Evolutionary conservation across 2,797 vertebrate species (phyloP).

Genomic region (Furcifer pardalis): DNA sequence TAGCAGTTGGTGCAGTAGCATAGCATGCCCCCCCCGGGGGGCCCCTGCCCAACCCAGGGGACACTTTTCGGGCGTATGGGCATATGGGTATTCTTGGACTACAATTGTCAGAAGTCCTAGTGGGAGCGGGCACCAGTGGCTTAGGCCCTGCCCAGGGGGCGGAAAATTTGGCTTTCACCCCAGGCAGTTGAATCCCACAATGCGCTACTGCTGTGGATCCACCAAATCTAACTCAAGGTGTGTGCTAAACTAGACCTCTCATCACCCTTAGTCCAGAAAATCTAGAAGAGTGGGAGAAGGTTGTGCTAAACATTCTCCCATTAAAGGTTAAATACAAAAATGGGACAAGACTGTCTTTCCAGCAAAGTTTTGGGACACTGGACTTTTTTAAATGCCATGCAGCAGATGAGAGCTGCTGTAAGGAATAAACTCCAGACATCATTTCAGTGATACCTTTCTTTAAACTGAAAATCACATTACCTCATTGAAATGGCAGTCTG

Average conservation of each 20-base stretch:
- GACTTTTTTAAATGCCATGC: rapidly evolving
- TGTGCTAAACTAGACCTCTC: background rate
- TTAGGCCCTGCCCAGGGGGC: too few species aligned
- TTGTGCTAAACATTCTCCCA: background rate
- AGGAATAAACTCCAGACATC: constrained; percentile 34
- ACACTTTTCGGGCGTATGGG: too few species aligned
- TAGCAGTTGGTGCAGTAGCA: too few species aligned
- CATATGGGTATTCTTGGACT: too few species aligned
- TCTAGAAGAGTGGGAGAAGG: background rate
- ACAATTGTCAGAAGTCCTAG: too few species aligned
- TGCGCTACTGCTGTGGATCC: too few species aligned
- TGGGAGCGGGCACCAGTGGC: too few species aligned
- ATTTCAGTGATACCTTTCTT: constrained; percentile 41
- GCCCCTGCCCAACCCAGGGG: too few species aligned
- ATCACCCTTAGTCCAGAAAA: background rate
- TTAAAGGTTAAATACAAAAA: background rate
- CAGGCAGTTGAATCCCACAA: too few species aligned
- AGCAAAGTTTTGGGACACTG: background rate
- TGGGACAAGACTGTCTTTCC: background rate
- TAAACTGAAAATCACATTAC: constrained; percentile 35
- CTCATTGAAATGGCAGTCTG: constrained; percentile 56
- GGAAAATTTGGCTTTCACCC: too few species aligned
- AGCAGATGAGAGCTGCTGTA: constrained; percentile 41
- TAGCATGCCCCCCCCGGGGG: too few species aligned
- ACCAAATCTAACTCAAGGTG: too few species aligned